Conservation (phyloP, 2,888 invertebrate genomes). For the Eucriotettix oculatus region DNA sequence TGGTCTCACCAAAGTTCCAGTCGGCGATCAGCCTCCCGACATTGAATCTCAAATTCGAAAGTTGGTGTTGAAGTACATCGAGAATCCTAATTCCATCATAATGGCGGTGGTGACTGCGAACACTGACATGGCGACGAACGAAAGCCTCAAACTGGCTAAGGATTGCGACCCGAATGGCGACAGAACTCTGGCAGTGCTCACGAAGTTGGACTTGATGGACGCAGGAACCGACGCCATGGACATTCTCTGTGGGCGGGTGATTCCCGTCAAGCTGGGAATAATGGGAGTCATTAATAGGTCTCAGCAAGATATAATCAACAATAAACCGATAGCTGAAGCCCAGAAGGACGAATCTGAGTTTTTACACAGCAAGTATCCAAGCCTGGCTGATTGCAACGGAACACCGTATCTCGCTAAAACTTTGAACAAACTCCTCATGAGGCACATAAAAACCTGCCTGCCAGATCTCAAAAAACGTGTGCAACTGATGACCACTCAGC, state of each 20-base stretch:
- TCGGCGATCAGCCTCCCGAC: conserved; percentile 96
- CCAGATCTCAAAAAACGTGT: conserved; percentile 97
- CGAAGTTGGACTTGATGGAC: conserved; percentile 97
- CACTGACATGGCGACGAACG: too few species aligned
- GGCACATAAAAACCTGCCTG: conserved; percentile 95
- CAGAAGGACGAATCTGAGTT: conserved; percentile 89
- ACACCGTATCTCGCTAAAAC: conserved; percentile 94
- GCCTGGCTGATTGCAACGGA: conserved; percentile 89
- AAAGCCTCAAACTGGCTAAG: too few species aligned
- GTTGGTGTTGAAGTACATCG: conserved; percentile 62
- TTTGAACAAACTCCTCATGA: conserved; percentile 90
- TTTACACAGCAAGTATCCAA: conserved; percentile 92
- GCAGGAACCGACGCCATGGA: too few species aligned
- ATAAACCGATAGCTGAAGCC: conserved; percentile 59
- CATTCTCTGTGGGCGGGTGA: too few species aligned
- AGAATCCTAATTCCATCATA: too few species aligned
- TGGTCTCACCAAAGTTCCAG: conserved; percentile 97
- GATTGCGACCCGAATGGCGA: conserved; percentile 93
- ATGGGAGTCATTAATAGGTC: too few species aligned
- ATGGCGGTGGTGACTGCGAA: too few species aligned
- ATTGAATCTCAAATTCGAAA: conserved; percentile 89
- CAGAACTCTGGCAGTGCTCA: conserved; percentile 91
- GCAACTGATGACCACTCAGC: conserved; percentile 95
- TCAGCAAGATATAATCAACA: conserved; percentile 90
- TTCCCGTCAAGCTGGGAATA: too few species aligned